A percentile compares a stretch with the other conserved stretches of the same genome.
Evolutionary conservation across 2,888 invertebrate species (phyloP).

Genomic region (Cyaniris semiargus): DNA sequence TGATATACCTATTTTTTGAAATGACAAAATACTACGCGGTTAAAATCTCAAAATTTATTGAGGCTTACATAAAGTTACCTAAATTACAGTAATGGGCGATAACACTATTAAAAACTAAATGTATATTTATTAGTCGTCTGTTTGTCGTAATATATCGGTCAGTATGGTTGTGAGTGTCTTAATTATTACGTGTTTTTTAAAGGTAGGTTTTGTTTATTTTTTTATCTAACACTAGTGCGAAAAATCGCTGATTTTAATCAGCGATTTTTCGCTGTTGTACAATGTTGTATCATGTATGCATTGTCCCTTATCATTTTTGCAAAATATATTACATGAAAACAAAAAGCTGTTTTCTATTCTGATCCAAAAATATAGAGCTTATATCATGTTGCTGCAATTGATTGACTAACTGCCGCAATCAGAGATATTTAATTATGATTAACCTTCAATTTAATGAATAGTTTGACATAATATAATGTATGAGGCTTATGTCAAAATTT

Average conservation of each 20-base stretch:
- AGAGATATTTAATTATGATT: too few relatives aligned
- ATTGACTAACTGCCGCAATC: too few relatives aligned
- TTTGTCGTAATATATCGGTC: constrained; percentile 22
- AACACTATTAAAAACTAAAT: constrained; percentile 26
- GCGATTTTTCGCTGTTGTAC: too few relatives aligned
- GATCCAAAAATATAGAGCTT: too few relatives aligned
- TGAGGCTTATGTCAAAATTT: too few relatives aligned
- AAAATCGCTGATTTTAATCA: background rate
- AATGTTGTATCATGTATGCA: background rate
- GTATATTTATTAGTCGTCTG: constrained; percentile 11
- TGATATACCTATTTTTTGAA: background rate
- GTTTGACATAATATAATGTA: too few relatives aligned
- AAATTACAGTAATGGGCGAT: constrained; percentile 16
- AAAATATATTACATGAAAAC: background rate
- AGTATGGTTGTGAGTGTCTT: constrained; percentile 26
- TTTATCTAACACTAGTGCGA: background rate
- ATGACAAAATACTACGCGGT: constrained; percentile 6
- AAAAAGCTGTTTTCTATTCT: too few relatives aligned
- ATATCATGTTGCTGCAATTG: too few relatives aligned
- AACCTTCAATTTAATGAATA: too few relatives aligned
- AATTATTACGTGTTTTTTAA: constrained; percentile 18
- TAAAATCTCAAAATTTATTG: background rate
- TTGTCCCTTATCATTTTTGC: background rate
- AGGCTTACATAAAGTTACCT: constrained; percentile 12
- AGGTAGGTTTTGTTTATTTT: background rate